A percentile compares a stretch with the other conserved stretches of the same genome.
Conservation (phyloP, 1,140 invertebrate species). For the Cotesia vestalis region DNA sequence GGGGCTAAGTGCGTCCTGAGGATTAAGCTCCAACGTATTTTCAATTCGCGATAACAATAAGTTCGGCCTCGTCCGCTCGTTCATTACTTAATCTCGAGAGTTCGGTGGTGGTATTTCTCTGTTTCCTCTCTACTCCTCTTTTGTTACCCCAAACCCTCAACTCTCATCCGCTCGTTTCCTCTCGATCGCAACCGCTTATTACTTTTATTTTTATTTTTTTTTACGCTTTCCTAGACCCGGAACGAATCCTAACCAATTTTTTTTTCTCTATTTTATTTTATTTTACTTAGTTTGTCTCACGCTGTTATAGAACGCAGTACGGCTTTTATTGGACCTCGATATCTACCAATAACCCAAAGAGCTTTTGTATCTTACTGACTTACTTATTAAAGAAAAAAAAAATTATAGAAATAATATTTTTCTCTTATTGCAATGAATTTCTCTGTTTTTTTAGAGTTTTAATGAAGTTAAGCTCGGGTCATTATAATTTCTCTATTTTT, state of each 20-base stretch:
- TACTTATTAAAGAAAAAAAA: neutral
- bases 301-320: conserved; percentile 33
- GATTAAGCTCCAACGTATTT: conserved; percentile 55
- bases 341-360: conserved; percentile 33
- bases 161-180: conserved; percentile 4
- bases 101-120: conserved; percentile 22
- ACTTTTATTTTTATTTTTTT: neutral
- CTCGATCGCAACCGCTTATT: conserved; percentile 24
- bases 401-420: neutral
- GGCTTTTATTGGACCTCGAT: conserved; percentile 33
- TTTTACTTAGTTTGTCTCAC: conserved; percentile 19
- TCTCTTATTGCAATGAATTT: neutral
- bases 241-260: conserved; percentile 4
- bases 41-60: conserved; percentile 59
- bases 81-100: conserved; percentile 45
- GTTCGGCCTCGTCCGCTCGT: conserved; percentile 49
- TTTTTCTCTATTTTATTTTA: conserved; percentile 18
- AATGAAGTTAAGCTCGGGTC: neutral
- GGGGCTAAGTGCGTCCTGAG: conserved; percentile 32
- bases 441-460: neutral
- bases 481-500: too few species aligned
- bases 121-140: neutral
- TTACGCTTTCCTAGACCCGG: neutral
- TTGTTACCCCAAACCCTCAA: too few species aligned
- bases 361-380: conserved; percentile 25